These are phyloP conservation scores for Xylocopa sonorina DNA, from an alignment of 1,140 invertebrate genomes.

Conservation along the genomic window DNA sequence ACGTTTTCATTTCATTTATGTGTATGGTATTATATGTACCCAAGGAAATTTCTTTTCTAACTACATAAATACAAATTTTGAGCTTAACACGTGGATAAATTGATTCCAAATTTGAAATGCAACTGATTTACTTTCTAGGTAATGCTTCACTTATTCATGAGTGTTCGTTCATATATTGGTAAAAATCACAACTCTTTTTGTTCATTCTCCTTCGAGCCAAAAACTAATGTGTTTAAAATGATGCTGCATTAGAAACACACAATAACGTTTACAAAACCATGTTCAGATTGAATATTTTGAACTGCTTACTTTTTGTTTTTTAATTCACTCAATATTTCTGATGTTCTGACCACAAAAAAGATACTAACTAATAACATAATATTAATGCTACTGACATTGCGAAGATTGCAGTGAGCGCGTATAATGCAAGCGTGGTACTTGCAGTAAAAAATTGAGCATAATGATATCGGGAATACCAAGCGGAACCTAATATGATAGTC, in stretches of 20 bases:
- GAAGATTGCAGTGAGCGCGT: slow-evolving; percentile 84
- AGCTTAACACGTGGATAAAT: slow-evolving; percentile 21
- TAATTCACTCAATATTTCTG: slow-evolving; percentile 73
- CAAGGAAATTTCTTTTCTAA: neutral
- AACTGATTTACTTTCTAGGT: neutral
- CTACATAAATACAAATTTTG: slow-evolving; percentile 20
- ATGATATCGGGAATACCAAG: slow-evolving; percentile 86
- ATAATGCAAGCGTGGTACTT: slow-evolving; percentile 84
- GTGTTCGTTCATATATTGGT: slow-evolving; percentile 16
- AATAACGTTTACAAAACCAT: slow-evolving; percentile 30
- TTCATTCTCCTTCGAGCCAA: slow-evolving; percentile 1
- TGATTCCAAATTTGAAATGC: slow-evolving; percentile 17
- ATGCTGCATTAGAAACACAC: slow-evolving; percentile 19
- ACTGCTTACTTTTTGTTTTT: slow-evolving; percentile 11
- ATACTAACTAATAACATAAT: slow-evolving; percentile 77
- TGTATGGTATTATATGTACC: neutral
- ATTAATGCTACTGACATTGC: slow-evolving; percentile 73
- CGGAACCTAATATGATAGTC: slow-evolving; percentile 79
- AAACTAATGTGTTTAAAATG: slow-evolving; percentile 14
- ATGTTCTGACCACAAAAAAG: slow-evolving; percentile 81
- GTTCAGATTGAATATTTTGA: slow-evolving; percentile 3
- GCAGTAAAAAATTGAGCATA: slow-evolving; percentile 85
- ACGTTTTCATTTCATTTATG: neutral
- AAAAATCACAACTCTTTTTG: slow-evolving; percentile 31
- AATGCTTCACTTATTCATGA: neutral